Conservation (phyloP, 1,140 invertebrate genomes). For the Atopsyche davidsoni region DNA sequence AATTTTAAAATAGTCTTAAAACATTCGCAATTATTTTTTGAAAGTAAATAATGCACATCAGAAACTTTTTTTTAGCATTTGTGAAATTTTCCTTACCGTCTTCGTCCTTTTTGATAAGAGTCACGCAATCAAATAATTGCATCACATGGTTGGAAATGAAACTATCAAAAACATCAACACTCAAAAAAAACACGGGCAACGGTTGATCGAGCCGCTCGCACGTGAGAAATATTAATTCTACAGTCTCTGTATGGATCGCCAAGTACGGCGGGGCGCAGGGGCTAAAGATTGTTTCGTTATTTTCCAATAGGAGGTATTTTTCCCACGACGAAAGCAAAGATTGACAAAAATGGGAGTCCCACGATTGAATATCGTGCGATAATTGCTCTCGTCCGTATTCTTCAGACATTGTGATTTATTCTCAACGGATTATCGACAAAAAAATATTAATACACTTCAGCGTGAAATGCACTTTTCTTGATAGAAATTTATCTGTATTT, state of each 20-base stretch:
- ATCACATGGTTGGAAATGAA: slow-evolving; percentile 10
- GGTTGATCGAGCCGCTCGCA: slow-evolving; percentile 9
- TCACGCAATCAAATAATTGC: slow-evolving; percentile 11
- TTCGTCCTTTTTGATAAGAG: slow-evolving; percentile 2
- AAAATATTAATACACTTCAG: too few species aligned
- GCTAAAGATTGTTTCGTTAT: background rate
- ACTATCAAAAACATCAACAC: slow-evolving; percentile 16
- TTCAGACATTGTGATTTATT: slow-evolving; percentile 4
- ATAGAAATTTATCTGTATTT: too few species aligned
- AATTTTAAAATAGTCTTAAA: too few species aligned
- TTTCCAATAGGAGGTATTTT: slow-evolving; percentile 3
- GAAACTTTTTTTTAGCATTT: too few species aligned
- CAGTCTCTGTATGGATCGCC: slow-evolving; percentile 2
- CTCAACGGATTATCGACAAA: too few species aligned
- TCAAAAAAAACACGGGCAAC: slow-evolving; percentile 16
- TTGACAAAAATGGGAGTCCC: slow-evolving; percentile 13
- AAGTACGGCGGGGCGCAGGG: slow-evolving; percentile 10
- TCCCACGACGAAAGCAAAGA: slow-evolving; percentile 11
- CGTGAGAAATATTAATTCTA: slow-evolving; percentile 10
- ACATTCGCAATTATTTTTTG: too few species aligned
- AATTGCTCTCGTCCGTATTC: background rate
- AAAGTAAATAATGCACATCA: too few species aligned
- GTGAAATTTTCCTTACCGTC: slow-evolving; percentile 12
- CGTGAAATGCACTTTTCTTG: too few species aligned
- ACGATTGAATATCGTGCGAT: slow-evolving; percentile 11